Conservation (phyloP, 2,888 invertebrate species). For the Diloba caeruleocephala region DNA sequence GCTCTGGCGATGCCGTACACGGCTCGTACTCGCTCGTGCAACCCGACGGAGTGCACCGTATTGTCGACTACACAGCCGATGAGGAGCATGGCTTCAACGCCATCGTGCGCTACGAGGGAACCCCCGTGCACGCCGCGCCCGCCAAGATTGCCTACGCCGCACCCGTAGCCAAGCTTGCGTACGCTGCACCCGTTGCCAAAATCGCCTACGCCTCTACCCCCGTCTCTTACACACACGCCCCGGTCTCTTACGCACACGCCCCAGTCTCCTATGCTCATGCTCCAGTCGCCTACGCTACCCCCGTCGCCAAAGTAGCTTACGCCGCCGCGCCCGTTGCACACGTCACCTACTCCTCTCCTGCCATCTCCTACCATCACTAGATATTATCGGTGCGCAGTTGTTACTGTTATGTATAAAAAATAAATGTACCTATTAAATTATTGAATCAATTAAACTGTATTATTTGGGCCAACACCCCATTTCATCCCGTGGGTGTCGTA, state of each 20-base stretch:
- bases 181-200: constrained; percentile 59
- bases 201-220: constrained; percentile 62
- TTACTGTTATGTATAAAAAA: constrained; percentile 14
- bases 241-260: constrained; percentile 63
- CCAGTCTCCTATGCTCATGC: constrained; percentile 73
- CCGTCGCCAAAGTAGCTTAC: constrained; percentile 59
- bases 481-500: too few relatives aligned
- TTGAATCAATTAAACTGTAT: constrained; percentile 8
- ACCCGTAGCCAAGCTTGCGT: constrained; percentile 32
- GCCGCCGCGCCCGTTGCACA: constrained; percentile 65
- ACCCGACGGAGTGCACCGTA: constrained; percentile 80
- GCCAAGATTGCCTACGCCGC: constrained; percentile 45
- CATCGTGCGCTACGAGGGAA: constrained; percentile 79
- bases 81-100: constrained; percentile 82
- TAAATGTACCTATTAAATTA: constrained; percentile 40
- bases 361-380: constrained; percentile 78
- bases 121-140: constrained; percentile 60
- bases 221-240: constrained; percentile 74
- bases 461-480: not conserved
- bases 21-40: constrained; percentile 84
- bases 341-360: constrained; percentile 75
- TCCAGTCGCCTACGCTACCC: constrained; percentile 58
- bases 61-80: constrained; percentile 83
- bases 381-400: constrained; percentile 11
- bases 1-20: constrained; percentile 78